phyloP scores from a whole-genome alignment of 2,888 invertebrate genomes.

The Sesia bembeciformis region DNA sequence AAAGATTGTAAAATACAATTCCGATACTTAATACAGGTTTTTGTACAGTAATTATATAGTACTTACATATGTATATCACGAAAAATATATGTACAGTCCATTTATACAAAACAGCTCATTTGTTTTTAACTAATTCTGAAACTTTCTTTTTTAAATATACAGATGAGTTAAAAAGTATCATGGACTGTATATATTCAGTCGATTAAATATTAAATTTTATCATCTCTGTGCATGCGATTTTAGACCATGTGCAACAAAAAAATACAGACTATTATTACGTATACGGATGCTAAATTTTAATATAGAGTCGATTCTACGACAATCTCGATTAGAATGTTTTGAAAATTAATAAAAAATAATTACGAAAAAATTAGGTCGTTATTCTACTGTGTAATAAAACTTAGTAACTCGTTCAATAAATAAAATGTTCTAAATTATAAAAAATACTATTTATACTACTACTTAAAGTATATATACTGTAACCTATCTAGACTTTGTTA shows the following conservation, averaged over 20 bases:
- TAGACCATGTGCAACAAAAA: neutral
- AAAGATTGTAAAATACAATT: neutral
- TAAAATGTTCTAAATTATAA: conserved; percentile 62
- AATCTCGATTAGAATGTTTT: conserved; percentile 41
- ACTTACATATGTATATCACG: no score
- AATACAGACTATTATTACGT: neutral
- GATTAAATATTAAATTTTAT: neutral
- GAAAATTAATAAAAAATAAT: conserved; percentile 23
- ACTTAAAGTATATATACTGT: conserved; percentile 15
- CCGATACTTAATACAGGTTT: conserved; percentile 24
- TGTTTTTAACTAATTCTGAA: no score
- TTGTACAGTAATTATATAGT: conserved; percentile 24
- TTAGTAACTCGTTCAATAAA: conserved; percentile 65
- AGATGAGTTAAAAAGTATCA: neutral
- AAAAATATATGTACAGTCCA: no score
- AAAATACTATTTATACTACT: conserved; percentile 39
- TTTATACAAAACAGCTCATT: no score
- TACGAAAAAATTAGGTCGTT: conserved; percentile 40
- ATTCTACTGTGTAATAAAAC: conserved; percentile 36
- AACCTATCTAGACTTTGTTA: conserved; percentile 62
- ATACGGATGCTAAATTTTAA: neutral
- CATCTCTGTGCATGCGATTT: neutral
- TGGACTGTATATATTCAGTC: neutral
- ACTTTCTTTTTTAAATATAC: neutral
- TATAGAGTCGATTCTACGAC: conserved; percentile 6